Percentiles rank a stretch among this genome's conserved stretches.
These are phyloP conservation scores for Sarcophaga subvicina DNA, from an alignment of 2,888 invertebrate genomes.

Conservation along the genomic window DNA sequence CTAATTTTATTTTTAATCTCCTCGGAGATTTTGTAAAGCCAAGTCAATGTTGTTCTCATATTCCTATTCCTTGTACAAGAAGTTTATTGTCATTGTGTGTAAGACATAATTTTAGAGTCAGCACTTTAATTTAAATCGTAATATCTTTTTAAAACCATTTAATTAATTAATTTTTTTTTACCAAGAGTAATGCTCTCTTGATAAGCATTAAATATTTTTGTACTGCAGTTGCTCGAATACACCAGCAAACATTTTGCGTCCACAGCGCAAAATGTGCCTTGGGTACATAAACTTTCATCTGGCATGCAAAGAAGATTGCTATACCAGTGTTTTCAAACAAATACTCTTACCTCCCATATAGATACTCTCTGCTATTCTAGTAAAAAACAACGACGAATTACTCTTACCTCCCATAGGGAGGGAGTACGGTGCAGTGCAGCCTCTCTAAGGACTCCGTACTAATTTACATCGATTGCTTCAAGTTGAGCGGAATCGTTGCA, in stretches of 20 bases:
- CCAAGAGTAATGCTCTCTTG: slow-evolving; percentile 17
- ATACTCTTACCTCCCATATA: too few relatives aligned
- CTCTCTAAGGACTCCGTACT: too few relatives aligned
- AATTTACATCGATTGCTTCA: too few relatives aligned
- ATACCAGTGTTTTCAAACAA: too few relatives aligned
- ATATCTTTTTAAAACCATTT: slow-evolving; percentile 53
- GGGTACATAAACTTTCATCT: too few relatives aligned
- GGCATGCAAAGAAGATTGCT: too few relatives aligned
- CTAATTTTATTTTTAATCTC: neutral
- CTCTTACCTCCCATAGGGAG: too few relatives aligned
- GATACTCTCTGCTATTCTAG: too few relatives aligned
- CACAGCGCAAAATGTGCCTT: too few relatives aligned
- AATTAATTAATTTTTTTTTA: slow-evolving; percentile 42
- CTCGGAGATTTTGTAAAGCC: neutral
- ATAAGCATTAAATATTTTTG: slow-evolving; percentile 34
- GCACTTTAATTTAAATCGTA: slow-evolving; percentile 36
- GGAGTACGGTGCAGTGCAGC: too few relatives aligned
- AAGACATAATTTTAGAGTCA: slow-evolving; percentile 32
- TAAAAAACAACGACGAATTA: too few relatives aligned
- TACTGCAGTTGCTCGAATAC: neutral
- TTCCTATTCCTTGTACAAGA: neutral
- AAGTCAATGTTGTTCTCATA: neutral
- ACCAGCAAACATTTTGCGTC: slow-evolving; percentile 28
- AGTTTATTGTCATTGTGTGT: slow-evolving; percentile 13
- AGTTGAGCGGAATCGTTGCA: too few relatives aligned